Base-by-base conservation (phyloP, 2,113 vertebrate species). In the Python bivittatus region DNA sequence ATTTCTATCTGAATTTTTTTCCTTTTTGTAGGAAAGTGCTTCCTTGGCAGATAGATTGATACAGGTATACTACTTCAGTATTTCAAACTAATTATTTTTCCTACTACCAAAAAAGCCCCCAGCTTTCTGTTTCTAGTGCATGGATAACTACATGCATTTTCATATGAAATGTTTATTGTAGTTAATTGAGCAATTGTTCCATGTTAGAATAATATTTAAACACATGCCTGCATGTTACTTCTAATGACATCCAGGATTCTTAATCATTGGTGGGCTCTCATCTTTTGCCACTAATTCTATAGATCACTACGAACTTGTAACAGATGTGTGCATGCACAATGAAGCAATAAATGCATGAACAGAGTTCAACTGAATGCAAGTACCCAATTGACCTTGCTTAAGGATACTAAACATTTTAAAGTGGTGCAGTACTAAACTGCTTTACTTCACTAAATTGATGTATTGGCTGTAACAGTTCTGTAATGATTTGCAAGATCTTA, bases 31-130 rank as follows among this genome's bases (percentile, higher is more conserved):
- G 99, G 99, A 99, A 99, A 99, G 99, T 98, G 99, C 99, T 99
- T 99, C 99, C 98, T 98, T 99, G 99, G 99, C 99, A 99, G 99
- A 99, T 99, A 99, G 99, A 99, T 99, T 99, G 99, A 99, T 99
- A 98, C 99, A 99, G 99, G 99, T 99, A 99, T 99, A 98, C 97
- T 97, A 97, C 96, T 96, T 91, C 89, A 97, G 97, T 96, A 94
- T 97, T 97, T 96, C 97, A 94, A 93, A 94, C 86, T 97, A 95
- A 96, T 79, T 94, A 95, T 90, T 88, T 89, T 84, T 92, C 84
- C 56, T 91, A 8, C 23, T 92, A 87, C 60, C 48, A 56, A 57
- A 79, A 94, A 58, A 88, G 12, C 33, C 54, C 95, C 95, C 95
- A 95, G 93, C 88, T 4, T 86, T 57, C 68, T 95, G 91, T 94